Base-by-base conservation (phyloP, 2,797 vertebrate genomes). In the Galaxias olidus region DNA sequence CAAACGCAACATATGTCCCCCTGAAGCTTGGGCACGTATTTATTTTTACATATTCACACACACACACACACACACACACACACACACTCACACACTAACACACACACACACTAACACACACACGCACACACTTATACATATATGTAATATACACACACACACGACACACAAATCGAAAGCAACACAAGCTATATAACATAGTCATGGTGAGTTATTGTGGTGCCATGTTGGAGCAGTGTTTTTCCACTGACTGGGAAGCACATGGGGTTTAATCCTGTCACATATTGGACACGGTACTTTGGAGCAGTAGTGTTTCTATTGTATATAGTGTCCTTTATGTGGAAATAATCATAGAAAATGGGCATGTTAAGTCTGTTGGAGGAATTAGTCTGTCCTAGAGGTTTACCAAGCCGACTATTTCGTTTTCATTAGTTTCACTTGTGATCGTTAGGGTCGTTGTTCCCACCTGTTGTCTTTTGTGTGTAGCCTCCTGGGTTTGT, bases 231-330 rank as follows among this genome's bases (percentile, higher is more conserved):
- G 78, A 78, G 80, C 53, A 62, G 73, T 65, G 77, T 79, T 78
- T 44, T 60, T 74, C 71, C 73, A 69, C 77, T 82, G 80, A 63
- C 76, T 69, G 75, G 45, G 63, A 2, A 74, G 13, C 58, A 18
- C 48, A 40, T 72, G 69, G 75, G 30, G 30, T 83, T 66, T 68
- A 76, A 82, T 80, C 78, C 59, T 59, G 79, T 85, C 65, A 68
- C 61, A 65, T 52, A 80, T 66, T 73, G 50, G 75, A 73, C 61
- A 55, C 45, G 65, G 48, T 30, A 30, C 30, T 30, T 30, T 30
- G 30, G 3, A 30, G 30, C 30, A 6, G 30, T 30, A n/a, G 30
- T 30, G 3, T 30, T 30, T 30, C 30, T 30, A 30, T 30, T 30
- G 2, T 30, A 30, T 30, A 30, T 30, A 30, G 30, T 30, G 30